Evolutionary conservation across 1,140 invertebrate species (phyloP).

Genomic region (Meteorus sp.): DNA sequence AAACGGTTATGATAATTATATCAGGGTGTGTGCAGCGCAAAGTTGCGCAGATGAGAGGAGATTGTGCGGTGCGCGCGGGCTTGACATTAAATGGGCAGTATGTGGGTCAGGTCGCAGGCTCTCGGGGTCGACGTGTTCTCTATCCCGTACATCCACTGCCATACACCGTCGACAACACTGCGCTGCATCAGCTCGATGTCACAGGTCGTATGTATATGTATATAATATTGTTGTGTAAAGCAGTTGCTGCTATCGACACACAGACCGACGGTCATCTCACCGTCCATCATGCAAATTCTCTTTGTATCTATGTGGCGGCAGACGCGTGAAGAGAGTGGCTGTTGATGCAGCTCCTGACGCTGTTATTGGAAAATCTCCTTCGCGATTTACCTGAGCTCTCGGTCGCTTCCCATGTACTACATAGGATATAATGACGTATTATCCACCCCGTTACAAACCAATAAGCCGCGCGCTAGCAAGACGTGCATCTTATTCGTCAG

Average conservation of each 20-base stretch:
- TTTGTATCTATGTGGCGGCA: no score
- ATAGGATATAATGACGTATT: constrained; percentile 44
- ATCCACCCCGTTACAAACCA: constrained; percentile 34
- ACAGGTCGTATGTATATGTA: background rate
- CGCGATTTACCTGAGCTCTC: constrained; percentile 32
- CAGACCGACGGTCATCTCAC: constrained; percentile 17
- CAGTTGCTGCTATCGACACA: background rate
- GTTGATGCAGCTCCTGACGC: no score
- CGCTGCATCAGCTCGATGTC: background rate
- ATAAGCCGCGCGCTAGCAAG: constrained; percentile 24
- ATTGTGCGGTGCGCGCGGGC: background rate
- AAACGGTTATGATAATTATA: background rate
- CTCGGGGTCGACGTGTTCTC: background rate
- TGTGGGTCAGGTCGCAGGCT: constrained; percentile 1
- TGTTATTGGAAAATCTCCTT: constrained; percentile 22
- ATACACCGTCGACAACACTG: no score
- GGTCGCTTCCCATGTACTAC: constrained; percentile 44
- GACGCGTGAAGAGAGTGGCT: constrained; percentile 4
- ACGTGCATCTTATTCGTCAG: constrained; percentile 26
- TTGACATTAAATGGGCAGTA: constrained; percentile 4
- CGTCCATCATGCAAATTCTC: constrained; percentile 42
- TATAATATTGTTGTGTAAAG: no score
- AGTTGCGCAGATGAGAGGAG: no score
- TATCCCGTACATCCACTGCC: no score
- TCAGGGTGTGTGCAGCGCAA: background rate